Conservation (phyloP, 1,140 invertebrate genomes). For the Lepidostoma basale region DNA sequence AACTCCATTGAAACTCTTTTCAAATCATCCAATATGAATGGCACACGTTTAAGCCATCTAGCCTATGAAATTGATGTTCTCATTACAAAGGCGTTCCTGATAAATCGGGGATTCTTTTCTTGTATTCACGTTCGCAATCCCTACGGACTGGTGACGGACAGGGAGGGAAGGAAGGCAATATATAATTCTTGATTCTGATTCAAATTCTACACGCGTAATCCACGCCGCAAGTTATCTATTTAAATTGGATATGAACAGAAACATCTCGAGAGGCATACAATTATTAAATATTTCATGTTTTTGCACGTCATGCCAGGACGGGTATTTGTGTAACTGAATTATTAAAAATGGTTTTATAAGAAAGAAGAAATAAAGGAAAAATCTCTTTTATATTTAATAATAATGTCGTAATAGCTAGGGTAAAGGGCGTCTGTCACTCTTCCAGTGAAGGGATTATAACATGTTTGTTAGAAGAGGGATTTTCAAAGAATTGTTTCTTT, state of each 20-base stretch:
- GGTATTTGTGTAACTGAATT: neutral
- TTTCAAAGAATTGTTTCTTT: too few relatives aligned
- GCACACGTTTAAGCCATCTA: neutral
- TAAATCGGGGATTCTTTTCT: constrained; percentile 15
- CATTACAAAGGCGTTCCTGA: constrained; percentile 3
- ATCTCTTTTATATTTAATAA: too few relatives aligned
- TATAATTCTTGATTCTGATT: constrained; percentile 19
- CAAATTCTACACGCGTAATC: constrained; percentile 17
- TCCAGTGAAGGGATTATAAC: too few relatives aligned
- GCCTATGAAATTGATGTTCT: constrained; percentile 8
- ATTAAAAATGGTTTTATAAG: too few relatives aligned
- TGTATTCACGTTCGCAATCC: neutral
- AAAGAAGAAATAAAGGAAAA: too few relatives aligned
- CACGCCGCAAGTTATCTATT: constrained; percentile 24
- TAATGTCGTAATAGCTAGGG: too few relatives aligned
- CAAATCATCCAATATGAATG: constrained; percentile 7
- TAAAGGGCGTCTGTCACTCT: too few relatives aligned
- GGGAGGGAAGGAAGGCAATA: neutral
- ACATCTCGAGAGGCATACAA: neutral
- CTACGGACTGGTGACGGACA: constrained; percentile 16
- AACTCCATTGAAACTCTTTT: too few relatives aligned
- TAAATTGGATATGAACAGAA: constrained; percentile 17
- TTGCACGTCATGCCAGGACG: neutral
- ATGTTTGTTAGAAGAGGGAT: too few relatives aligned
- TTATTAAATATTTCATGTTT: neutral